Conservation (phyloP, 2,113 vertebrate genomes). For the Neomonachus schauinslandi region DNA sequence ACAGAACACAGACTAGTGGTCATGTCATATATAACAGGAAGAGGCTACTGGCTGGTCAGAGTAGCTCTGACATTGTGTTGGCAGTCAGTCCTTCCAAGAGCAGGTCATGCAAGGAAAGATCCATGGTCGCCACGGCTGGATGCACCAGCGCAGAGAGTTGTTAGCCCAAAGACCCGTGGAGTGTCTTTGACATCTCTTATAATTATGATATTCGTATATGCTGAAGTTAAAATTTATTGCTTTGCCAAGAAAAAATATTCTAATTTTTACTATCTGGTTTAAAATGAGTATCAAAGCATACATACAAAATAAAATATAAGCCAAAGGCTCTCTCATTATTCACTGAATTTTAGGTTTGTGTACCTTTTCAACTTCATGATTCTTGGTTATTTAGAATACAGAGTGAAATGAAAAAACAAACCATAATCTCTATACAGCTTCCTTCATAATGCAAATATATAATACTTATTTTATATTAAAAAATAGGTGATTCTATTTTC, state of each 20-base stretch:
- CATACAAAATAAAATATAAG: neutral
- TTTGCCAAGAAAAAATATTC: neutral
- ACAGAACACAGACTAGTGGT: neutral
- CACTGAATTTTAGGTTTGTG: neutral
- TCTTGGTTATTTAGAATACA: constrained; percentile 25
- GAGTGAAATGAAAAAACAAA: neutral
- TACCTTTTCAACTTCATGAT: constrained; percentile 22
- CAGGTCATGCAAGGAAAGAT: neutral
- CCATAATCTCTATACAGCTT: neutral
- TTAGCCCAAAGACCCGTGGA: neutral
- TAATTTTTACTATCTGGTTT: neutral
- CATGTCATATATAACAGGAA: neutral
- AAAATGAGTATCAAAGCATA: neutral
- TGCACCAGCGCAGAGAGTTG: fast-evolving
- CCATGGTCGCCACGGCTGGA: fast-evolving
- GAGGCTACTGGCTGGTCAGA: neutral
- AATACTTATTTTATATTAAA: constrained; percentile 10
- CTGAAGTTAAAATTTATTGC: neutral
- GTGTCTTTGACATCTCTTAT: neutral
- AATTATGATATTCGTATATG: neutral
- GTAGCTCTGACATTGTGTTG: neutral
- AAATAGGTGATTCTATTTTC: neutral
- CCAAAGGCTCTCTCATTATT: neutral
- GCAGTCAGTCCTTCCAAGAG: neutral
- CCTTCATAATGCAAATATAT: constrained; percentile 5